phyloP scores from a whole-genome alignment of 2,888 invertebrate genomes.

The Calameuta filiformis region DNA sequence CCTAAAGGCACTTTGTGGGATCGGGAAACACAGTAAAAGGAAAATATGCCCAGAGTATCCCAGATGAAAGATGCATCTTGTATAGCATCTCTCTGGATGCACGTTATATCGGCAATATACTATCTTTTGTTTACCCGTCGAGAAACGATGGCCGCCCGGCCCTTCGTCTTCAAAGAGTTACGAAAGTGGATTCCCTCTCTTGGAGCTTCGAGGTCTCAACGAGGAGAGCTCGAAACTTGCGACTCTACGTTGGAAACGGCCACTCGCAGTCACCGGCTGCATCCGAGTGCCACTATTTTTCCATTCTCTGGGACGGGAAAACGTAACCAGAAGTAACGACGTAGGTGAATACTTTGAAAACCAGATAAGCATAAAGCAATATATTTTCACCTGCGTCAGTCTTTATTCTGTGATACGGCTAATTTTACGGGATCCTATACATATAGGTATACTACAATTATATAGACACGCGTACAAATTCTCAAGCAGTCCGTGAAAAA shows the following conservation, averaged over 20 bases:
- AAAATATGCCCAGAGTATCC: background rate
- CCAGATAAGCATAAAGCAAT: background rate
- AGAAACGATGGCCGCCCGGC: background rate
- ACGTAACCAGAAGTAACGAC: background rate
- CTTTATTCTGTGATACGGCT: background rate
- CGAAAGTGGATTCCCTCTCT: background rate
- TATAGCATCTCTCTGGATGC: background rate
- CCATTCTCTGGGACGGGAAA: background rate
- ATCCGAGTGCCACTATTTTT: background rate
- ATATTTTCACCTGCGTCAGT: background rate
- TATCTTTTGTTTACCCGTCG: background rate
- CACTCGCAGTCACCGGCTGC: background rate
- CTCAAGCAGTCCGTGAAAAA: background rate
- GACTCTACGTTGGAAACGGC: background rate
- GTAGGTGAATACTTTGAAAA: background rate
- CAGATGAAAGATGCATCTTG: background rate
- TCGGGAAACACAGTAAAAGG: background rate
- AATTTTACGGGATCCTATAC: background rate
- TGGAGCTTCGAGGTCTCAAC: background rate
- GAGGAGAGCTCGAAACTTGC: background rate
- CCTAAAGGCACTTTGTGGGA: background rate
- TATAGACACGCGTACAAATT: background rate
- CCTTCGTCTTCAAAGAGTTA: background rate
- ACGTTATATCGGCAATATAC: background rate
- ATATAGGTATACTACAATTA: background rate